Evolutionary conservation across 2,113 vertebrate species (phyloP).

Genomic region (Cichladusa arquata): DNA sequence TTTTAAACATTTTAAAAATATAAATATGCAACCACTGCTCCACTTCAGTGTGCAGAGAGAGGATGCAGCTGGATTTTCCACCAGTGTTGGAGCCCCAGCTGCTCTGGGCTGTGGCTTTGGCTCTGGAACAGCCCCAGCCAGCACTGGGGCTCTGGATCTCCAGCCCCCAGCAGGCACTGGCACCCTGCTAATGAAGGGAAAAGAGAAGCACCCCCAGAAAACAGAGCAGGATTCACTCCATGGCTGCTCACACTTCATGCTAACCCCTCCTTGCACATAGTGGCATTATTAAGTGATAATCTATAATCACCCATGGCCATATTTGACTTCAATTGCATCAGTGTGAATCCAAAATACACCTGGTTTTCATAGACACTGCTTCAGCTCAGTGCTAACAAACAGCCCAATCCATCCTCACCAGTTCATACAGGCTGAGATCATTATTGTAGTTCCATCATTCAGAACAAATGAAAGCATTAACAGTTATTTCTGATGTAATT

Average conservation of each 20-base stretch:
- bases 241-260: neutral
- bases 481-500: neutral
- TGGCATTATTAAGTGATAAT: neutral
- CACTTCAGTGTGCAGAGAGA: neutral
- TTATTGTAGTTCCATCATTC: neutral
- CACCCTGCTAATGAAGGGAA: accelerated
- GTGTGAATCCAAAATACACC: neutral
- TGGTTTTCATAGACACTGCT: neutral
- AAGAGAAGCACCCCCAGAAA: neutral
- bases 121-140: neutral
- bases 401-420: neutral
- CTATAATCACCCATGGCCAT: neutral
- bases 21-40: neutral
- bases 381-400: neutral
- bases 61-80: neutral
- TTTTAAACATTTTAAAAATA: neutral
- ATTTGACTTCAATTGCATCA: neutral
- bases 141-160: accelerated
- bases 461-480: neutral
- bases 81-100: accelerated
- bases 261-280: neutral
- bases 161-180: neutral
- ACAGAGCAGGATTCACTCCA: neutral
- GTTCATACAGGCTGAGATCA: neutral
- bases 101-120: neutral